These are phyloP conservation scores for Trichonephila inaurata DNA, from an alignment of 1,140 invertebrate species.

Conservation along the genomic window DNA sequence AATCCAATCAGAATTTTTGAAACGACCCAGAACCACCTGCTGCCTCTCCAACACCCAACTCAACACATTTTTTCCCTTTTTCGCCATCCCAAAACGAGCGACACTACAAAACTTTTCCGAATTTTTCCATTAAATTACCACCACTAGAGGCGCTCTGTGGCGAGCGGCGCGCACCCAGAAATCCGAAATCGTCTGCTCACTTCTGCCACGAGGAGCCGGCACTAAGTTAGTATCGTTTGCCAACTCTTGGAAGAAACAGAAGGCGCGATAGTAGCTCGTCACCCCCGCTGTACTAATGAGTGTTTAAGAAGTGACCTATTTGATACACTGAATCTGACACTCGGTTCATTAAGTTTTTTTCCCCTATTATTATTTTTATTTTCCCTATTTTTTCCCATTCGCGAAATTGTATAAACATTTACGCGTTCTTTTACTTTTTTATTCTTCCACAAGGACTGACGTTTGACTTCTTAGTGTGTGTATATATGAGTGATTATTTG, in stretches of 20 bases:
- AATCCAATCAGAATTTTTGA: slow-evolving; percentile 33
- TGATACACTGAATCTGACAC: slow-evolving; percentile 6
- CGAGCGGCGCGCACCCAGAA: slow-evolving; percentile 8
- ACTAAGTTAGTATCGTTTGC: background rate
- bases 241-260: background rate
- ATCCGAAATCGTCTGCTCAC: slow-evolving; percentile 30
- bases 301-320: slow-evolving; percentile 20
- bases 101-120: background rate
- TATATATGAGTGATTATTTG: no score
- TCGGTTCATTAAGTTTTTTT: background rate
- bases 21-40: background rate
- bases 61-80: background rate
- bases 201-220: slow-evolving; percentile 30
- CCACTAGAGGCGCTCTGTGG: background rate
- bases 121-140: slow-evolving; percentile 18
- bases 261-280: background rate
- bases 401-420: background rate
- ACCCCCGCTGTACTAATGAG: slow-evolving; percentile 5
- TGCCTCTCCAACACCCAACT: background rate
- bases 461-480: no score
- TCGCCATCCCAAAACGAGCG: background rate
- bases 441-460: background rate
- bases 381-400: background rate
- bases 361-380: background rate
- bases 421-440: background rate